Evolutionary conservation across 2,888 invertebrate genomes (phyloP).

Genomic region (Dicranocentrus wangi): DNA sequence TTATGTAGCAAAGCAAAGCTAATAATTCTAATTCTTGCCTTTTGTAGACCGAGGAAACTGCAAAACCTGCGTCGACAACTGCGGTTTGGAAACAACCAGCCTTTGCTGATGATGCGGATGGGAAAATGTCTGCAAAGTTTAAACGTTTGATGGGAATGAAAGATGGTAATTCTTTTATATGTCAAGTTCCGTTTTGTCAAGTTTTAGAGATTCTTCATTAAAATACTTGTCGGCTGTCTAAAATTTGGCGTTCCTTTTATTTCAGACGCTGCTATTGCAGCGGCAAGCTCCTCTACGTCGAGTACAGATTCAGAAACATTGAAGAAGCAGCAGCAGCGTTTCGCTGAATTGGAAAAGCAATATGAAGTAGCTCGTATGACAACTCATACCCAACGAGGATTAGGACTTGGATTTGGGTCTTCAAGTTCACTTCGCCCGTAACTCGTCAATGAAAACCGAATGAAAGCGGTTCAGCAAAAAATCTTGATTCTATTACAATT

Average conservation of each 20-base stretch:
- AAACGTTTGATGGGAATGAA: constrained; percentile 97
- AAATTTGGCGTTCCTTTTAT: too few species aligned
- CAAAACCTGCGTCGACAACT: constrained; percentile 75
- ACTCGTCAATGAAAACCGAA: too few species aligned
- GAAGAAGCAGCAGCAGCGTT: constrained; percentile 83
- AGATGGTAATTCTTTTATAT: constrained; percentile 76
- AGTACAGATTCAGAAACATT: constrained; percentile 27
- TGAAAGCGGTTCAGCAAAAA: too few species aligned
- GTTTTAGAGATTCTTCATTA: too few species aligned
- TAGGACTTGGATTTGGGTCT: constrained; percentile 77
- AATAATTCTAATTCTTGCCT: not conserved
- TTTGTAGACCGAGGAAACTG: constrained; percentile 73
- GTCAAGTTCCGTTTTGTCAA: too few species aligned
- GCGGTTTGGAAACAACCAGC: constrained; percentile 85
- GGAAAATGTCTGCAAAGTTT: constrained; percentile 94
- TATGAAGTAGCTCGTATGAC: constrained; percentile 96
- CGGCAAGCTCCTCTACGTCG: constrained; percentile 12
- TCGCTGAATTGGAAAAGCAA: constrained; percentile 94
- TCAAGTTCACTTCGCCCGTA: constrained; percentile 27
- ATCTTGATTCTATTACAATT: too few species aligned
- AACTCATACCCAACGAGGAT: constrained; percentile 92
- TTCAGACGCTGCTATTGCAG: not conserved
- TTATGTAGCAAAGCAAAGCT: not conserved
- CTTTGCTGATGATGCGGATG: constrained; percentile 93
- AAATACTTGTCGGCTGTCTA: too few species aligned